These are phyloP conservation scores for Pterois miles DNA, from an alignment of 2,797 vertebrate species.

Conservation along the genomic window DNA sequence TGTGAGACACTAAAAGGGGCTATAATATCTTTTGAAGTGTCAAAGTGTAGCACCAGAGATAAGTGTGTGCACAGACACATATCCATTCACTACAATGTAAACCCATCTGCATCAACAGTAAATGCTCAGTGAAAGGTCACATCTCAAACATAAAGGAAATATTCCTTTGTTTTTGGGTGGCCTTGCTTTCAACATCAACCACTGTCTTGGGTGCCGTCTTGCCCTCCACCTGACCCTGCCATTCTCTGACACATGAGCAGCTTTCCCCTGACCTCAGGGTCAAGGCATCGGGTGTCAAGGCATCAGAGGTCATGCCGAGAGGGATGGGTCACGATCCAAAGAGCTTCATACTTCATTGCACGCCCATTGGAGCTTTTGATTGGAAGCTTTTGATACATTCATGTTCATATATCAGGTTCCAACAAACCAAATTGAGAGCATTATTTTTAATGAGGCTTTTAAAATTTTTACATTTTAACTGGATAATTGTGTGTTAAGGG, in stretches of 20 bases:
- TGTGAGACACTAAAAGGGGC: background rate
- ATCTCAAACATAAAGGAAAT: background rate
- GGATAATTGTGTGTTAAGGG: background rate
- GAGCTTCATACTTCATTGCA: background rate
- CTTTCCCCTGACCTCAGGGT: conserved; percentile 32
- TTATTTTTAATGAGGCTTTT: background rate
- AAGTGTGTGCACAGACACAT: too few species aligned
- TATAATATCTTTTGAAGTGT: too few species aligned
- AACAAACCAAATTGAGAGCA: background rate
- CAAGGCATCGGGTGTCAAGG: background rate
- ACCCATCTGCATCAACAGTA: too few species aligned
- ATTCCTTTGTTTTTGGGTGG: background rate
- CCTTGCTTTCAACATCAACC: background rate
- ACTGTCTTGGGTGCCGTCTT: background rate
- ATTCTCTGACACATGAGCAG: conserved; percentile 27
- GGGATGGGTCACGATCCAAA: background rate
- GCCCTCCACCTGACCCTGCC: conserved; percentile 31
- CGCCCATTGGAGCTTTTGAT: background rate
- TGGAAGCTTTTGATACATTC: background rate
- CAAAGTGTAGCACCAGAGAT: too few species aligned
- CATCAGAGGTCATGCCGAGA: background rate
- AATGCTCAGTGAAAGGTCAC: too few species aligned
- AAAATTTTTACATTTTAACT: background rate
- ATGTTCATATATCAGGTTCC: background rate
- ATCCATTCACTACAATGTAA: too few species aligned